Evolutionary conservation across 2,113 vertebrate genomes (phyloP), one percentile per base, ranked within the genome.

Genomic region (Sander vitreus): DNA sequence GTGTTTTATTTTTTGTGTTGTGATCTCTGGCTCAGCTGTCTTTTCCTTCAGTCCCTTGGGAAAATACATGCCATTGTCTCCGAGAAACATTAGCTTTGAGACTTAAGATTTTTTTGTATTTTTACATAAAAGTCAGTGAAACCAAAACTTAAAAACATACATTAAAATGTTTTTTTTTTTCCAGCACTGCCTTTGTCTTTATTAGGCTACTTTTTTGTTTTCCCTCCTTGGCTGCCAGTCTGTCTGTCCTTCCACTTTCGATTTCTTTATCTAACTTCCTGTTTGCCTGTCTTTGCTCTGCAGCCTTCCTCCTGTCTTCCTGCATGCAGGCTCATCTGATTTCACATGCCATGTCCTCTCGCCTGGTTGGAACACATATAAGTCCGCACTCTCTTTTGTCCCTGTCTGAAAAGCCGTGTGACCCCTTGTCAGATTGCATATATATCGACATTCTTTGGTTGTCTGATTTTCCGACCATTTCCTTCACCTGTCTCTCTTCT

Each of bases 391-490:
- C 23, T 63, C 73, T 62, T 80, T 88, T 83, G 79, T 85, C 66
- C 78, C 77, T 12, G 39, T 84, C 68, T 70, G 80, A 80, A 77
- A 74, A 59, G 76, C 60, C 27, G 33, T 74, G 74, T 85, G 81
- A 83, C 78, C 81, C 65, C 64, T 66, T 87, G 81, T 89, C 86
- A 48, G 62, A 63, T 75, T 65, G 48, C 65, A 76, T 88, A 87
- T 86, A 79, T 77, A 79, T 88, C 68, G 50, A 1, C 23, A 50
- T 76, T 53, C 51, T 54, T 2, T 43, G 39, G 10, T 53, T 70
- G 36, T 80, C 64, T 39, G 83, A 68, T 73, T 83, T 78, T 45
- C 75, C 81, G 76, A 77, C 55, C 60, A 67, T 73, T 78, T 81
- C 57, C 66, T 55, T 76, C 63, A 76, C 75, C 80, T 70, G 84